Base-by-base conservation (phyloP, 2,797 vertebrate species). In the Philypnodon macrostomus region DNA sequence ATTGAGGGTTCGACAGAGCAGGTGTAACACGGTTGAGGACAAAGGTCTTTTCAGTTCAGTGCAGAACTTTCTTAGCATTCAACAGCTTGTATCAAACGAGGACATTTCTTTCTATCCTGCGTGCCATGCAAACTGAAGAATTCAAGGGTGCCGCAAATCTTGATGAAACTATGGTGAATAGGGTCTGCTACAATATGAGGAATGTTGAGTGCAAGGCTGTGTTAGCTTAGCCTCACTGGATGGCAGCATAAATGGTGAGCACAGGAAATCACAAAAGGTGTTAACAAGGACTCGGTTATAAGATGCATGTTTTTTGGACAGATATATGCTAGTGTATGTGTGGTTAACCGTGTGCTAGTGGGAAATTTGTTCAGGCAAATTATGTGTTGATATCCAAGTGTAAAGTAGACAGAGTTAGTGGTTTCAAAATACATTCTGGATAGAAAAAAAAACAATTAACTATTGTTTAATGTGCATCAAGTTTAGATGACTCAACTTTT, bases 121-220 rank as follows among this genome's bases (percentile, higher is more conserved):
- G n/a, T 6, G 12, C 13, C 14, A 2, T 31, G 35, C 26, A 21
- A 4, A 7, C 14, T 30, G 21, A 47, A 19, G 13, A 18, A 26
- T 47, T 50, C 21, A 48, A 11, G 41, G 18, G 6, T 40, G 50
- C 30, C 21, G 10, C n/a, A 41, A 14, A 29, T 47, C 21, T 42
- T 55, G 53, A 50, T 30, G 57, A 56, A 46, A 14, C 13, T 13
- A 9, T 13, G 6, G 18, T 17, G 19, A 58, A 50, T 21, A 3
- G n/a, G 24, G 10, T 58, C 42, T 7, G 47, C 46, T 53, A 63
- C 51, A 59, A 48, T 71, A 46, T 60, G 39, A 59, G 58, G 44
- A 55, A 47, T 54, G 16, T 39, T 33, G 56, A 63, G 37, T 39
- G 50, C 46, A 30, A 56, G 60, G 70, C 13, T 40, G 23, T 15